These are phyloP conservation scores for Danaus plexippus DNA, from an alignment of 1,140 invertebrate genomes.

Conservation along the genomic window DNA sequence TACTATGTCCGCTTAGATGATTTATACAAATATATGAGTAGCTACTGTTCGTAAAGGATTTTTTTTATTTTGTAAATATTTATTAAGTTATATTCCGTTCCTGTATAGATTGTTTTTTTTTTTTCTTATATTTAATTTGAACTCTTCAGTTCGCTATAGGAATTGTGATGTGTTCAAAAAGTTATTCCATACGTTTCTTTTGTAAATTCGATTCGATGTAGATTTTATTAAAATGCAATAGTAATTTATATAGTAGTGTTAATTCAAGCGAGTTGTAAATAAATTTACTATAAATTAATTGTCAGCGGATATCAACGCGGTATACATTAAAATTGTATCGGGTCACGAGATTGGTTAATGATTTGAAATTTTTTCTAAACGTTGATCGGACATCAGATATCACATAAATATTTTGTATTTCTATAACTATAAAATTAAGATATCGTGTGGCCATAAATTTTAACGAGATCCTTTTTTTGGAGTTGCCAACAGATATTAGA, in stretches of 20 bases:
- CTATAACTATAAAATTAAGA: slow-evolving; percentile 62
- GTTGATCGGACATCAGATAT: slow-evolving; percentile 40
- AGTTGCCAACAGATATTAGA: slow-evolving; percentile 17
- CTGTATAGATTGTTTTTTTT: slow-evolving; percentile 62
- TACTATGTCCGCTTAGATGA: slow-evolving; percentile 54
- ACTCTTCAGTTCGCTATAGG: slow-evolving; percentile 55
- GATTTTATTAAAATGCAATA: slow-evolving; percentile 65
- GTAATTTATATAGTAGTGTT: slow-evolving; percentile 67
- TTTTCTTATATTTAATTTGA: slow-evolving; percentile 57
- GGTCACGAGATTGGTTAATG: slow-evolving; percentile 41
- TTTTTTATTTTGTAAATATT: slow-evolving; percentile 69
- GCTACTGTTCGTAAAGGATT: slow-evolving; percentile 50
- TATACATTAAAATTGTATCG: slow-evolving; percentile 22
- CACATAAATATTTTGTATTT: slow-evolving; percentile 44
- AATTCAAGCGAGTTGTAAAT: slow-evolving; percentile 60
- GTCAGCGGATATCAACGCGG: slow-evolving; percentile 34
- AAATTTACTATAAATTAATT: slow-evolving; percentile 39
- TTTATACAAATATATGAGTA: slow-evolving; percentile 48
- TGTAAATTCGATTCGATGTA: slow-evolving; percentile 66
- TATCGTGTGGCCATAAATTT: slow-evolving; percentile 65
- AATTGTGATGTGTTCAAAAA: slow-evolving; percentile 67
- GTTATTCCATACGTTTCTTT: slow-evolving; percentile 45
- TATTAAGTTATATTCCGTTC: slow-evolving; percentile 67
- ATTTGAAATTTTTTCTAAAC: slow-evolving; percentile 26
- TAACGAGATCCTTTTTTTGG: slow-evolving; percentile 38